Evolutionary conservation across 2,888 invertebrate genomes (phyloP).

Genomic region (Sussaba pulchella): DNA sequence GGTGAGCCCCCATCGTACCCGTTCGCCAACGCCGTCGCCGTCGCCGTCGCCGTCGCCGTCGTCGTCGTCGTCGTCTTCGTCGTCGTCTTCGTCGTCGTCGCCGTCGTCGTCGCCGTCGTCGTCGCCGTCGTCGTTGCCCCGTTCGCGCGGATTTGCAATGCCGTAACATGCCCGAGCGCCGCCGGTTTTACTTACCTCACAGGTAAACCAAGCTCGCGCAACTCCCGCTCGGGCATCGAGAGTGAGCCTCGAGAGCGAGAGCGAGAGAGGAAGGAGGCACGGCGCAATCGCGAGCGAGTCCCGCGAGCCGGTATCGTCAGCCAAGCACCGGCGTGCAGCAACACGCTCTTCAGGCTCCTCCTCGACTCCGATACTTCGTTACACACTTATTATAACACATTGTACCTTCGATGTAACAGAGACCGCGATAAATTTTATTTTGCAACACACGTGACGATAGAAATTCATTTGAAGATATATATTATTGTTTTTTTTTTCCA

Average conservation of each 20-base stretch:
- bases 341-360: conserved; percentile 59
- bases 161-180: conserved; percentile 80
- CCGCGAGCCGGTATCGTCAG: conserved; percentile 68
- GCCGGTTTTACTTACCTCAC: conserved; percentile 84
- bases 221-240: conserved; percentile 65
- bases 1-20: conserved; percentile 42
- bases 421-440: background rate
- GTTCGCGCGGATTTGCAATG: conserved; percentile 80
- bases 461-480: too few relatives aligned
- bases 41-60: conserved; percentile 71
- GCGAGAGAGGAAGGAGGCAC: conserved; percentile 53
- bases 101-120: conserved; percentile 60
- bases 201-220: conserved; percentile 80
- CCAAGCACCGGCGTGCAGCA: conserved; percentile 64
- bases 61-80: conserved; percentile 71
- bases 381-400: conserved; percentile 2
- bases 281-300: conserved; percentile 67
- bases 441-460: background rate
- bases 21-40: conserved; percentile 41
- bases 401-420: background rate
- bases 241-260: conserved; percentile 48
- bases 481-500: background rate
- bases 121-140: conserved; percentile 67
- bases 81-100: conserved; percentile 63
- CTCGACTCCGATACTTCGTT: conserved; percentile 25